phyloP scores from a whole-genome alignment of 2,113 vertebrate genomes.

The Anhinga rufa region DNA sequence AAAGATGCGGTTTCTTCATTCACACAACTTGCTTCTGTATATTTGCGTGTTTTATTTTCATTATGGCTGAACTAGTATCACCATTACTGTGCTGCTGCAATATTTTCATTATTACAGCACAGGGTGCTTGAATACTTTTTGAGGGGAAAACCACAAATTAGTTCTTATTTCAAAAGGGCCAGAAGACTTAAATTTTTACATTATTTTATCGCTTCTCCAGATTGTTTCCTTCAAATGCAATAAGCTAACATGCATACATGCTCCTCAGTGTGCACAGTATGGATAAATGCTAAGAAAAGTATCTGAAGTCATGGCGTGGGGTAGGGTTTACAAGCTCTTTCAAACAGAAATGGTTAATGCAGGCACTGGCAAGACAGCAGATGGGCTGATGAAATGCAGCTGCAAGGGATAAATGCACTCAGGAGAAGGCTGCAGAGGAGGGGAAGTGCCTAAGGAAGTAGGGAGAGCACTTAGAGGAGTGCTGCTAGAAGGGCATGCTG shows the following conservation, averaged over 20 bases:
- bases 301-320: rapidly evolving
- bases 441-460: constrained; percentile 3
- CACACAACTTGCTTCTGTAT: neutral
- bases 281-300: neutral
- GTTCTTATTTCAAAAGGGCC: neutral
- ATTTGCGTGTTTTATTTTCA: neutral
- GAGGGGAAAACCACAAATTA: neutral
- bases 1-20: neutral
- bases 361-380: constrained; percentile 6
- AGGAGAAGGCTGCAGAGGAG: constrained; percentile 1
- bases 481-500: neutral
- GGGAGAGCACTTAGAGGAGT: neutral
- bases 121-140: neutral
- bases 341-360: neutral
- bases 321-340: neutral
- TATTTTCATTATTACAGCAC: neutral
- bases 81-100: neutral
- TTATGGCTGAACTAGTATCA: neutral
- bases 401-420: constrained; percentile 45
- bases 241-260: neutral
- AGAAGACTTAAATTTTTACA: neutral
- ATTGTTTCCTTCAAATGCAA: neutral
- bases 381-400: constrained; percentile 50
- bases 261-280: neutral
- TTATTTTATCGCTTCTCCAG: neutral